These are phyloP conservation scores for Eira barbara DNA, from an alignment of 2,113 vertebrate genomes.

Conservation along the genomic window DNA sequence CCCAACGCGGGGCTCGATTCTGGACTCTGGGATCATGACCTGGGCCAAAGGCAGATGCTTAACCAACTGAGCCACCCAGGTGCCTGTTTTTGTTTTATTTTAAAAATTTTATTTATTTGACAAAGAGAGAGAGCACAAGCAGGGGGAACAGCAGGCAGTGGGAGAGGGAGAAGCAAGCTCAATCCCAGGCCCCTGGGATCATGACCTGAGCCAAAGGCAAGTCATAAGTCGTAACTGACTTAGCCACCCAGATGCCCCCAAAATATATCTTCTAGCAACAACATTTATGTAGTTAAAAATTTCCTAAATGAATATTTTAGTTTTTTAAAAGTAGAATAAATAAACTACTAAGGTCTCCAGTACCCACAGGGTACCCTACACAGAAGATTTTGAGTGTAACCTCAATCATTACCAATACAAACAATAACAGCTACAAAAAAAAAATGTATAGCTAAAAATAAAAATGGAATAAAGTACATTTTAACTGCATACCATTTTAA, in stretches of 20 bases:
- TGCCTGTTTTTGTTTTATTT: too few species aligned
- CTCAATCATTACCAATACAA: neutral
- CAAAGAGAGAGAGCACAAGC: too few species aligned
- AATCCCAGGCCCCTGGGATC: too few species aligned
- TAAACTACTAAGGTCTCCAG: neutral
- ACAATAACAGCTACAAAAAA: neutral
- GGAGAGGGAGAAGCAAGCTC: too few species aligned
- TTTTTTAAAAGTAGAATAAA: neutral
- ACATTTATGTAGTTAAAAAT: neutral
- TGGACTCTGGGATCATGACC: too few species aligned
- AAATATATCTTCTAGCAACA: neutral
- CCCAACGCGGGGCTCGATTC: too few species aligned
- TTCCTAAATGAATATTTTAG: neutral
- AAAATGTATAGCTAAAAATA: neutral
- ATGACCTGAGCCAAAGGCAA: too few species aligned
- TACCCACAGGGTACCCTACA: neutral
- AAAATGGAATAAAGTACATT: neutral
- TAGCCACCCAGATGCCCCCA: neutral
- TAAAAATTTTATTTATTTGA: too few species aligned
- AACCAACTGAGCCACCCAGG: too few species aligned
- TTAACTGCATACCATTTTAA: neutral
- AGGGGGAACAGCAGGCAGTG: too few species aligned
- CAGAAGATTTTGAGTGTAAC: neutral
- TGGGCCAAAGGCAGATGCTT: too few species aligned
- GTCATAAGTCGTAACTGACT: too few species aligned